Base-by-base conservation (phyloP, 1,140 invertebrate species). In the Babylonia areolata region DNA sequence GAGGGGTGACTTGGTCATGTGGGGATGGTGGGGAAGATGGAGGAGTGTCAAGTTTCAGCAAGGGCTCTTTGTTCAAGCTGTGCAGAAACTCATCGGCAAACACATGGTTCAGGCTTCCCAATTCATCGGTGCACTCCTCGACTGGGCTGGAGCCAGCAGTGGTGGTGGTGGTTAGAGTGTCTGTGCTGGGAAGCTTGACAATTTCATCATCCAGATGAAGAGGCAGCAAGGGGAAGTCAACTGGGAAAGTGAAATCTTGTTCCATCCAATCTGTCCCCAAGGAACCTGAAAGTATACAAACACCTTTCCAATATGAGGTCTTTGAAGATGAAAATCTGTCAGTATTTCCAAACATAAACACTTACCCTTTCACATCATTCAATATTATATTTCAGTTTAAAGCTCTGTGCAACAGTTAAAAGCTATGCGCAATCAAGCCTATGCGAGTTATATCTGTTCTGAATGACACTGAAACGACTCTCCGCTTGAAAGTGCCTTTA, bases 231-330 rank as follows among this genome's bases (percentile, higher is more conserved):
- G 42, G 42, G 31, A 51, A 40, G 28, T 64, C 54, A 17, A 81
- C 79, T 81, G 78, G 58, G 40, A 42, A 28, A 6, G 23, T 11
- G 23, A 64, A 28, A n/a, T 64, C 58, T n/a, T 64, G 58, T 40
- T 92, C 91, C 91, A 92, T 92, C 91, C 91, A 92, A 28, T 90
- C 88, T 20, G 83, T 33, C 78, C 85, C 81, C 31, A 91, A 86
- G 9, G 87, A 84, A 87, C 89, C 90, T 90, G 85, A 33, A 86
- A 86, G 77, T 20, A 83, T 20, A 73, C 87, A 81, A 46, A 35
- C 51, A 12, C 20, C 46, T 28, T 40, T 35, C 15, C 28, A 9
- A 39, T n/a, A n/a, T n/a, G n/a, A n/a, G n/a, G n/a, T n/a, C n/a
- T n/a, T n/a, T n/a, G n/a, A n/a, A n/a, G n/a, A n/a, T n/a, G n/a